Percentiles rank a stretch among this genome's conserved stretches.
phyloP scores from a whole-genome alignment of 2,113 vertebrate genomes.

The Pseudopodoces humilis region DNA sequence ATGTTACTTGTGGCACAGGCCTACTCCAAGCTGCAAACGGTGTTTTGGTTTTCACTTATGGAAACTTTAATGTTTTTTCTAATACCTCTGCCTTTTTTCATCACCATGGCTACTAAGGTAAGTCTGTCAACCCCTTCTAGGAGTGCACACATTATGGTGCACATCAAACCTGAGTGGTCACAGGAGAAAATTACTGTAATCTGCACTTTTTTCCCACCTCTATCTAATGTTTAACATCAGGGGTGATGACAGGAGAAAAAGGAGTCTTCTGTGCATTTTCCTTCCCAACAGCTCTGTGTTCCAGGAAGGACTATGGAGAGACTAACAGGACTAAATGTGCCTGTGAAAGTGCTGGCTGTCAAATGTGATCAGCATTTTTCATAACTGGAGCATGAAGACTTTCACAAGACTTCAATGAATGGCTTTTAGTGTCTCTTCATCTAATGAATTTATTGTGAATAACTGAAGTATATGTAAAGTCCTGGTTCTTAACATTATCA shows the following conservation, averaged over 20 bases:
- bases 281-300: background rate
- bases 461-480: background rate
- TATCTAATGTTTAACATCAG: background rate
- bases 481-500: background rate
- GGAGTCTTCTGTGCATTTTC: background rate
- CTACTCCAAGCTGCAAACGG: background rate
- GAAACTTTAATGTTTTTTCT: background rate
- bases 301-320: background rate
- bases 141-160: background rate
- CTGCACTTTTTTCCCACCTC: background rate
- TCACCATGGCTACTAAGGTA: background rate
- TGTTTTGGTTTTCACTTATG: background rate
- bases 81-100: background rate
- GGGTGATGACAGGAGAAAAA: background rate
- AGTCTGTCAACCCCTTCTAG: background rate
- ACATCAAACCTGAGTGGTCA: background rate
- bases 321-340: background rate
- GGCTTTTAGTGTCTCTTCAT: background rate
- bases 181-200: background rate
- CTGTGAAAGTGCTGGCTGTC: background rate
- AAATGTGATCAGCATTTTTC: background rate
- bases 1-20: background rate
- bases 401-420: background rate
- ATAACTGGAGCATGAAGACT: background rate
- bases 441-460: background rate